Base-by-base conservation (phyloP, 2,888 invertebrate genomes). In the Phrixothrix hirtus region DNA sequence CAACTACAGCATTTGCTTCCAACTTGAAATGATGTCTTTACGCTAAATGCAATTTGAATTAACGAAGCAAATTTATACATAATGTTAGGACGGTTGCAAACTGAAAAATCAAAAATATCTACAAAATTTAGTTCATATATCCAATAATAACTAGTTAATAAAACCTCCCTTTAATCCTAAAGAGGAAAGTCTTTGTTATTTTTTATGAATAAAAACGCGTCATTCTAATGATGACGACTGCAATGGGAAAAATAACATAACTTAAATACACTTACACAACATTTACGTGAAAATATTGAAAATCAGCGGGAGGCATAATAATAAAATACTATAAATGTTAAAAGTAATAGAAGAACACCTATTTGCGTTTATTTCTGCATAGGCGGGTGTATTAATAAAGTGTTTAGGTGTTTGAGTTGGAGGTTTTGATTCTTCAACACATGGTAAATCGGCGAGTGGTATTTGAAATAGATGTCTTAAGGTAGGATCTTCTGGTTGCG, bases 371-470 rank as follows among this genome's bases (percentile, higher is more conserved):
- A 63, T 64, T 51, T 65, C 64, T 21, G 64, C 61, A 52, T 66
- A 63, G 42, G 68, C 60, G 2, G 71, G 69, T 3, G 68, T 68
- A 43, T 67, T 67, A 36, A 68, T 58, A 37, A 61, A 65, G 25
- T 68, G 65, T 30, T 67, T 66, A 1, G 72, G 69, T 11, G 70
- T 62, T 42, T 68, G 69, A 10, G 68, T 71, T 2, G 71, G 67
- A 17, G 66, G 61, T 53, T 72, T 70, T 12, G 49, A 30, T 47
- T 71, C 69, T 51, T 73, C 68, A n/a, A 75, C 74, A 57, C 77
- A 77, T 0, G 76, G 75, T 42, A 77, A 59, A 15, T 71, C 67
- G 39, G 69, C 67, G 9, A 62, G 60, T 38, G 69, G 64, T 14
- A 71, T 70, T 51, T 66, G 61, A 45, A 73, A 65, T 32, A 73